These are phyloP conservation scores for Pseudolycoriella hygida DNA, from an alignment of 2,888 invertebrate genomes.

Conservation along the genomic window DNA sequence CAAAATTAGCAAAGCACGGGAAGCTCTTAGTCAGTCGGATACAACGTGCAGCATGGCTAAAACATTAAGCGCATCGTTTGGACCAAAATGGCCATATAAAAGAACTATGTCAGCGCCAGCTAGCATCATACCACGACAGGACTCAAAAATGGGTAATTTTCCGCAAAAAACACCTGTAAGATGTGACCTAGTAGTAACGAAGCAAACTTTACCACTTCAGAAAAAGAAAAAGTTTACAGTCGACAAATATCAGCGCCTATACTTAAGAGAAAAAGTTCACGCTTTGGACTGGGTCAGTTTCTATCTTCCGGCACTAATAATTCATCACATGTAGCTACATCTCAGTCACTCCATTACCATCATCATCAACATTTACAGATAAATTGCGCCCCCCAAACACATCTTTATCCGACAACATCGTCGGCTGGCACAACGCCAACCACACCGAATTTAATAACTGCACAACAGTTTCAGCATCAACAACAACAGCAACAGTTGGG, in stretches of 20 bases:
- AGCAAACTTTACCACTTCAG: too few relatives aligned
- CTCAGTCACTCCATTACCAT: constrained; percentile 5
- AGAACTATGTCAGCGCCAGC: constrained; percentile 87
- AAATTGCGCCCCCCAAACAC: constrained; percentile 10
- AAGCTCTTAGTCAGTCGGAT: constrained; percentile 63
- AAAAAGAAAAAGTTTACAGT: constrained; percentile 59
- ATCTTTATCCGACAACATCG: constrained; percentile 9
- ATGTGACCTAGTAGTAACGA: too few relatives aligned
- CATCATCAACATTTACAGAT: constrained; percentile 7
- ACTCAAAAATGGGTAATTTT: constrained; percentile 43
- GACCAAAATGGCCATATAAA: constrained; percentile 89
- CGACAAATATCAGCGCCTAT: constrained; percentile 93
- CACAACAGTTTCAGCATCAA: constrained; percentile 9
- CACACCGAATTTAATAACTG: constrained; percentile 9
- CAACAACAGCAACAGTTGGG: neutral
- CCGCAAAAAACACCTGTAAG: too few relatives aligned
- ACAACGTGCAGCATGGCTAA: constrained; percentile 39
- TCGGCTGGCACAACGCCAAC: constrained; percentile 8
- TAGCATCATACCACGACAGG: constrained; percentile 57
- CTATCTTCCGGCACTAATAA: constrained; percentile 23
- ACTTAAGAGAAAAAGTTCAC: constrained; percentile 79
- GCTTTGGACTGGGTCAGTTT: constrained; percentile 79
- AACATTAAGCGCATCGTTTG: constrained; percentile 74
- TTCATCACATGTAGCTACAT: constrained; percentile 4
- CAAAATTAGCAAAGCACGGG: constrained; percentile 77